These are phyloP conservation scores for Drymonia ruficornis DNA, from an alignment of 2,888 invertebrate species.

Conservation along the genomic window DNA sequence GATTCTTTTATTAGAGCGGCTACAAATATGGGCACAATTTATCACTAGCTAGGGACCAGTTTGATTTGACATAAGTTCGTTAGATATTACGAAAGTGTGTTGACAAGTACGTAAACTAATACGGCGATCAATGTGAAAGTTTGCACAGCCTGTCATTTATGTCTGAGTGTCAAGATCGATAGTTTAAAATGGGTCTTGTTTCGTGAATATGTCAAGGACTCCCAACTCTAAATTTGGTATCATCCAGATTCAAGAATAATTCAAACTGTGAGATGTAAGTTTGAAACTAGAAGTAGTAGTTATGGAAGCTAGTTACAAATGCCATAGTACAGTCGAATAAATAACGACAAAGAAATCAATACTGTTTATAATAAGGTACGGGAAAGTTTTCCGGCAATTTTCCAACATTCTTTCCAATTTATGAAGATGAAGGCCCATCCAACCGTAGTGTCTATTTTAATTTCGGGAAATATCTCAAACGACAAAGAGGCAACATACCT, in stretches of 20 bases:
- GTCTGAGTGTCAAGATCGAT: constrained; percentile 9
- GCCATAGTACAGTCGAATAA: no score
- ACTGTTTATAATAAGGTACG: not conserved
- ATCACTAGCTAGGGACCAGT: constrained; percentile 52
- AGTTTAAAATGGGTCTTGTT: not conserved
- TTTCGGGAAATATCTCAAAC: constrained; percentile 16
- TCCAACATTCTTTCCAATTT: not conserved
- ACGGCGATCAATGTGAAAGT: constrained; percentile 15
- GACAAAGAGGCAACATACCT: constrained; percentile 14
- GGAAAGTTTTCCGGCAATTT: not conserved
- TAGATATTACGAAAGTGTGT: constrained; percentile 52
- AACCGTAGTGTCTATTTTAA: constrained; percentile 13
- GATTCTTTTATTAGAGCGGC: constrained; percentile 34
- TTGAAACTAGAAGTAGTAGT: no score
- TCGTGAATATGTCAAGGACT: not conserved
- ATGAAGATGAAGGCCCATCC: not conserved
- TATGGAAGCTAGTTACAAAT: no score
- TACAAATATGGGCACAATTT: constrained; percentile 66
- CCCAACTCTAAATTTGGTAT: not conserved
- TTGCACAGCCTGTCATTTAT: constrained; percentile 16
- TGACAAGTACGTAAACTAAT: constrained; percentile 13
- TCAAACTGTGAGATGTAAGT: no score
- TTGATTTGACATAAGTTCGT: constrained; percentile 55
- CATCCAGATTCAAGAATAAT: no score
- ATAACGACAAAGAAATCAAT: no score